Evolutionary conservation across 2,113 vertebrate genomes (phyloP).

Genomic region (Antechinus stuartii): DNA sequence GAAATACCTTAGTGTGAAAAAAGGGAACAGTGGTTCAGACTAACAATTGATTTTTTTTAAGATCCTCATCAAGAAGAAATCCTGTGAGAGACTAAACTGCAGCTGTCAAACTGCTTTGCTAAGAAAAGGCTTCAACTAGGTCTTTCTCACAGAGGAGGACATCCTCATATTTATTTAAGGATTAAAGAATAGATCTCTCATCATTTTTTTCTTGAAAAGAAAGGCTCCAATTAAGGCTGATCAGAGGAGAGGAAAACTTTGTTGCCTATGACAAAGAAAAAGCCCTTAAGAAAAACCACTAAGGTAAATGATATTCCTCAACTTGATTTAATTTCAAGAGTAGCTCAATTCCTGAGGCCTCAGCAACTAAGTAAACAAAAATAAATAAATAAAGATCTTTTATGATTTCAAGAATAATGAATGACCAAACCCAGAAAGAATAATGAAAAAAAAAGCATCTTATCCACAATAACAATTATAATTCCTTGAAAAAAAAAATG

Average conservation of each 20-base stretch:
- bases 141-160: background rate
- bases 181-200: background rate
- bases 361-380: background rate
- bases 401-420: background rate
- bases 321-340: background rate
- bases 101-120: background rate
- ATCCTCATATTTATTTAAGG: background rate
- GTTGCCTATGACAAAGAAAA: background rate
- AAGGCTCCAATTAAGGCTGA: background rate
- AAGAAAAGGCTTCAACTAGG: background rate
- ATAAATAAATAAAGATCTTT: background rate
- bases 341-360: background rate
- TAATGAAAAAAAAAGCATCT: background rate
- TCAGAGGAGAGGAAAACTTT: background rate
- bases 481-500: background rate
- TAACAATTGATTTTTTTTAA: background rate
- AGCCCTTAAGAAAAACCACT: background rate
- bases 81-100: background rate
- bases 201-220: background rate
- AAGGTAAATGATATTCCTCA: background rate
- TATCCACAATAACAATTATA: background rate
- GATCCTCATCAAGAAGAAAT: background rate
- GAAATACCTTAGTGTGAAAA: background rate
- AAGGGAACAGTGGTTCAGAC: background rate
- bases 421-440: background rate